Evolutionary conservation across 2,113 vertebrate genomes (phyloP), one percentile per base, ranked within the genome.

Genomic region (Geothlypis trichas): DNA sequence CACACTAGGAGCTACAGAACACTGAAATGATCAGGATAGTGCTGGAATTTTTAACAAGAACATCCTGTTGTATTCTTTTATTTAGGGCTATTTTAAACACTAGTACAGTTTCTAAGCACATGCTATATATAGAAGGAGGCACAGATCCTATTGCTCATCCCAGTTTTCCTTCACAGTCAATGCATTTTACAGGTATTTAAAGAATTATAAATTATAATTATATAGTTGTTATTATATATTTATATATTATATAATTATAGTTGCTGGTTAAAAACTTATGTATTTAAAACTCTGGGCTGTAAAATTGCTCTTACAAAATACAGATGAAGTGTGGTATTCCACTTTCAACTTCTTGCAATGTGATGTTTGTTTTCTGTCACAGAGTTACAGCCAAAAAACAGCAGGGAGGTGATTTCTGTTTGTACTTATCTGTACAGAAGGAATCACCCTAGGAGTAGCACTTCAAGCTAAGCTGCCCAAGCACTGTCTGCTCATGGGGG

Each of bases 11-110:
- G 49, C 11, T 79, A 35, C 7, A 42, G 57, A 76, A 23, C 27
- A 41, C 33, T 78, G 22, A 41, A 51, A 46, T 41, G 27, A 47
- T 55, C 54, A 90, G 71, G 33, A 22, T 31, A 65, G 7, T 35
- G 46, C 54, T 86, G 76, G 46, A 84, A 44, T 88, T 92, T 80
- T 80, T 62, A 63, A 15, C 66, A 83, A 73, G 35, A 73, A 73
- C 57, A 80, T 83, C 37, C 51, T 93, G 23, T 63, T 68, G 28
- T 65, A 71, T 78, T 90, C 22, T 78, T 81, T 84, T 61, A 59
- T 91, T 87, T 88, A 44, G 78, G 79, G 61, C 72, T 96, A 49
- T 88, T 93, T 85, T 59, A 83, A 90, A 73, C 33, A 20, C 58
- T 49, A 52, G 63, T 33, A 55, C 20, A 63, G 30, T 68, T 90